These are phyloP conservation scores for Menidia beryllina DNA, from an alignment of 2,113 vertebrate species.

Conservation along the genomic window DNA sequence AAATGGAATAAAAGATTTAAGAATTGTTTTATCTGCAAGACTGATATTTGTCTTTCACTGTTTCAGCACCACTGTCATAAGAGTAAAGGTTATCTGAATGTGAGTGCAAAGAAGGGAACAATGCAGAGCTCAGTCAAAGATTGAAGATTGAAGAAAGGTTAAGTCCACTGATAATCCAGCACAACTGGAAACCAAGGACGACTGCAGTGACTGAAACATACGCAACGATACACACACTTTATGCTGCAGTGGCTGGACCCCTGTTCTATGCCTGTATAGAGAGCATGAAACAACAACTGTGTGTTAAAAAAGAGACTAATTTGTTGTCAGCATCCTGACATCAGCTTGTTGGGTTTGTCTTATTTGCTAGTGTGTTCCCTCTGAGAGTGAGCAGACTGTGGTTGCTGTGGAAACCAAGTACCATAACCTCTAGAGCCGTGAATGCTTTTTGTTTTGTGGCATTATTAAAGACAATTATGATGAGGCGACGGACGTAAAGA, in stretches of 20 bases:
- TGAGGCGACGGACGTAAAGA: constrained; percentile 3
- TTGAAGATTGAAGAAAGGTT: constrained; percentile 54
- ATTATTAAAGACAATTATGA: constrained; percentile 17
- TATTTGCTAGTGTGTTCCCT: constrained; percentile 48
- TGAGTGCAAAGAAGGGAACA: constrained; percentile 17
- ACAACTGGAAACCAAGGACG: constrained; percentile 34
- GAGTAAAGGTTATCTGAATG: constrained; percentile 67
- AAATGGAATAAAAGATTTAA: constrained; percentile 50
- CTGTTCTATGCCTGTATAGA: constrained; percentile 41
- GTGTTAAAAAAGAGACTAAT: neutral
- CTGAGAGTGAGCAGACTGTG: neutral
- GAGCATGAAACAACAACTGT: constrained; percentile 13
- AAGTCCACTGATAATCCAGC: constrained; percentile 37
- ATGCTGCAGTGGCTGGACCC: constrained; percentile 5
- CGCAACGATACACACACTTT: neutral
- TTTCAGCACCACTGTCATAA: constrained; percentile 50
- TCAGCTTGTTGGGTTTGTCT: constrained; percentile 13
- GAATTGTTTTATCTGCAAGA: constrained; percentile 41
- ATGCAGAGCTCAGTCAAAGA: constrained; percentile 41
- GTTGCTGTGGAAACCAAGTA: constrained; percentile 55
- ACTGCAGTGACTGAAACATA: constrained; percentile 4
- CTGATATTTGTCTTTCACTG: constrained; percentile 68
- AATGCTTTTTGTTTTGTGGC: constrained; percentile 17
- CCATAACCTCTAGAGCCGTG: constrained; percentile 1
- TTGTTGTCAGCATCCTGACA: neutral